Conservation (phyloP, 1,140 invertebrate species). For the Drosophila bifasciata region DNA sequence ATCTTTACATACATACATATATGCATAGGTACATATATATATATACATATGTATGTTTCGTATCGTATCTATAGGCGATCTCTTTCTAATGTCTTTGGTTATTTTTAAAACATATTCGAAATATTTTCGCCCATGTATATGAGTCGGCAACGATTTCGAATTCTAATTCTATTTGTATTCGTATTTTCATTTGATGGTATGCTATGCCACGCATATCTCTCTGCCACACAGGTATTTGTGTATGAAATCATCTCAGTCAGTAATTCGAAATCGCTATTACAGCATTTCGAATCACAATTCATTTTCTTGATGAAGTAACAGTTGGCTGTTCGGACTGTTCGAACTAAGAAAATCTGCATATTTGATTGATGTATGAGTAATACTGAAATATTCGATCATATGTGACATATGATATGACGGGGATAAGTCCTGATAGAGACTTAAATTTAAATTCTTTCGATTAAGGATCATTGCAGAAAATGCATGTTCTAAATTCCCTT, state of each 20-base stretch:
- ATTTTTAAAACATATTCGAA: slow-evolving; percentile 81
- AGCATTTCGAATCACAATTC: slow-evolving; percentile 38
- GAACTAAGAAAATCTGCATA: slow-evolving; percentile 7
- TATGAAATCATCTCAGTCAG: slow-evolving; percentile 69
- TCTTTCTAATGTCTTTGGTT: slow-evolving; percentile 72
- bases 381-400: background rate
- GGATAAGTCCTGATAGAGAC: background rate
- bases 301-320: slow-evolving; percentile 55
- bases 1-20: slow-evolving; percentile 22
- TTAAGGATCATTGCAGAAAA: background rate
- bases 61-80: slow-evolving; percentile 43
- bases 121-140: slow-evolving; percentile 67
- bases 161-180: slow-evolving; percentile 30
- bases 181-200: slow-evolving; percentile 38
- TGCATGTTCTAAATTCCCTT: slow-evolving; percentile 6
- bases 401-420: background rate
- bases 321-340: slow-evolving; percentile 48
- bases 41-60: slow-evolving; percentile 18
- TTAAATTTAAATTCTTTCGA: background rate
- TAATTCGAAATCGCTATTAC: slow-evolving; percentile 71
- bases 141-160: slow-evolving; percentile 44
- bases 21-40: slow-evolving; percentile 19
- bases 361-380: slow-evolving; percentile 22
- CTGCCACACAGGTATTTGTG: slow-evolving; percentile 54
- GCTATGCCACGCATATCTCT: slow-evolving; percentile 58